Percentiles rank a stretch among this genome's conserved stretches.
Conservation (phyloP, 2,888 invertebrate species). For the Mechanitis messenoides region DNA sequence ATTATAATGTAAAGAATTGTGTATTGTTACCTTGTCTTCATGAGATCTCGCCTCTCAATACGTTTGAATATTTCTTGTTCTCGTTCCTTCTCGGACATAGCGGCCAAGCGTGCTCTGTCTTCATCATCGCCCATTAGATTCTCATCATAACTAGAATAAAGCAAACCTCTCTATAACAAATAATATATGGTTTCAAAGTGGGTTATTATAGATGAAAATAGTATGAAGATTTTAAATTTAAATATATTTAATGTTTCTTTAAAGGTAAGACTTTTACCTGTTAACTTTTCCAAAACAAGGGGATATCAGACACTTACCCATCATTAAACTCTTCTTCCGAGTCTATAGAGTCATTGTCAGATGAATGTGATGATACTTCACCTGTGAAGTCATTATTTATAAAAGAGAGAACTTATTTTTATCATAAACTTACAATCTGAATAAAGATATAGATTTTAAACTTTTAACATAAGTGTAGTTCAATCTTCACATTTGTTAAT, state of each 20-base stretch:
- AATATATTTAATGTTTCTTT: too few relatives aligned
- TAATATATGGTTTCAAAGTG: neutral
- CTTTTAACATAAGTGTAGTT: too few relatives aligned
- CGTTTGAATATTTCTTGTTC: slow-evolving; percentile 98
- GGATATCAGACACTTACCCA: slow-evolving; percentile 69
- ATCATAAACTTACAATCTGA: too few relatives aligned
- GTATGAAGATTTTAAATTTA: neutral
- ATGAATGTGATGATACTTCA: slow-evolving; percentile 87
- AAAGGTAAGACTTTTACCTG: neutral
- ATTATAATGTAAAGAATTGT: neutral
- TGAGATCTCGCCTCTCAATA: slow-evolving; percentile 94
- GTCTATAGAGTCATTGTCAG: slow-evolving; percentile 78
- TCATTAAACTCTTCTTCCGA: slow-evolving; percentile 93
- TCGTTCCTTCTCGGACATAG: slow-evolving; percentile 96
- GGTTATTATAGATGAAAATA: too few relatives aligned
- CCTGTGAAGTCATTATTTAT: slow-evolving; percentile 59
- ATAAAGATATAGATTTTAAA: too few relatives aligned
- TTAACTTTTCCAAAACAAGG: neutral
- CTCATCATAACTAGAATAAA: slow-evolving; percentile 83
- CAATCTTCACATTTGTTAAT: too few relatives aligned
- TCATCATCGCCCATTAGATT: slow-evolving; percentile 98
- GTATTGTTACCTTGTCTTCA: slow-evolving; percentile 85
- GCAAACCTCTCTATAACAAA: neutral
- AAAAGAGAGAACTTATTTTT: too few relatives aligned
- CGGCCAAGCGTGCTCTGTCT: slow-evolving; percentile 91